These are phyloP conservation scores for Euura saliciscinereae DNA, from an alignment of 1,140 invertebrate genomes.

Conservation along the genomic window DNA sequence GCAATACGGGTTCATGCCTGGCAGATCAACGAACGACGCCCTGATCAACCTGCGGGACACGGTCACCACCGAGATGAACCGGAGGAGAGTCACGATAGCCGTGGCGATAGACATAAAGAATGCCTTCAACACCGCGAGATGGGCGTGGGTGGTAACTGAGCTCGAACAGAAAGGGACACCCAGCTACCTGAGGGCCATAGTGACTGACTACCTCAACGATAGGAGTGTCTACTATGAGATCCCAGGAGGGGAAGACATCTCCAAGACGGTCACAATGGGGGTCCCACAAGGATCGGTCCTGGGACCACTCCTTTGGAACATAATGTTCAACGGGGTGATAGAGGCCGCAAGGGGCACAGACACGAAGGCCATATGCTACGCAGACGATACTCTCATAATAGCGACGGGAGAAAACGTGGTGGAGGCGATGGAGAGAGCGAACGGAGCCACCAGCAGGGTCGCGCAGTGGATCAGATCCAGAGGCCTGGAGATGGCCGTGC, in stretches of 20 bases:
- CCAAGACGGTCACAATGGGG: neutral
- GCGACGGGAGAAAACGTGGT: constrained; percentile 17
- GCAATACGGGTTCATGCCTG: constrained; percentile 45
- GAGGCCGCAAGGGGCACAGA: constrained; percentile 19
- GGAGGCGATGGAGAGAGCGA: constrained; percentile 17
- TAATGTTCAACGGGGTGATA: constrained; percentile 36
- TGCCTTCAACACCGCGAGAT: constrained; percentile 34
- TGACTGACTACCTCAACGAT: constrained; percentile 25
- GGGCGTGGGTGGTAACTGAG: constrained; percentile 27
- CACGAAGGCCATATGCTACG: constrained; percentile 26
- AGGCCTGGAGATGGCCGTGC: constrained; percentile 22
- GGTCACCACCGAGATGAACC: neutral
- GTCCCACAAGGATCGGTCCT: constrained; percentile 37
- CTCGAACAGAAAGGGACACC: constrained; percentile 19
- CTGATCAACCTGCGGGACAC: constrained; percentile 26
- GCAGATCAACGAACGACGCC: constrained; percentile 41
- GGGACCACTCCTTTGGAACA: constrained; percentile 39
- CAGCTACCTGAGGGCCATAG: constrained; percentile 22
- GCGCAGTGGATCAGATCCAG: constrained; percentile 22
- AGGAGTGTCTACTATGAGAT: neutral
- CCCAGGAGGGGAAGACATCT: neutral
- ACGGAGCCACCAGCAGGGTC: constrained; percentile 8
- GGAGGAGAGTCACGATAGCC: neutral
- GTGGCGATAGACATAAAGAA: constrained; percentile 28
- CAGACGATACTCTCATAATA: constrained; percentile 34